Evolutionary conservation across 2,113 vertebrate species (phyloP).

Genomic region (Fulica atra): DNA sequence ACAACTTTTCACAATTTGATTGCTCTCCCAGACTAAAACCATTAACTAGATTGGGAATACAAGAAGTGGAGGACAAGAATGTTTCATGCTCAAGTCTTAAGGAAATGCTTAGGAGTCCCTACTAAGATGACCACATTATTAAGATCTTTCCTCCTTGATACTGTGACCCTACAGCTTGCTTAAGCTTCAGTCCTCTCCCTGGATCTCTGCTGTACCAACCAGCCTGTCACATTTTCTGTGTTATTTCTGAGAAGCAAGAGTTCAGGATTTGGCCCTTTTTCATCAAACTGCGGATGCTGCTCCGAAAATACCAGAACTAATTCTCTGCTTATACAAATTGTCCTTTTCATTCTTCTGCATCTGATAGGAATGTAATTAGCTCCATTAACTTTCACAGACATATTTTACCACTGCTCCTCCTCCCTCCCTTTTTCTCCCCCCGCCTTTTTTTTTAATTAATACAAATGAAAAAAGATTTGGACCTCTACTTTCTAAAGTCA

Average conservation of each 20-base stretch:
- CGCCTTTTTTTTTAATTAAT: background rate
- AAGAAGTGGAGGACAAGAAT: background rate
- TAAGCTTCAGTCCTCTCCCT: background rate
- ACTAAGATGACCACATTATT: background rate
- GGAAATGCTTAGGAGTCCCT: background rate
- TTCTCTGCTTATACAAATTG: slow-evolving; percentile 5
- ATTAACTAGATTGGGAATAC: background rate
- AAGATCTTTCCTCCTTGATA: background rate
- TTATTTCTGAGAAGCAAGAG: background rate
- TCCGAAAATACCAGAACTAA: background rate
- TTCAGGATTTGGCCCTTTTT: background rate
- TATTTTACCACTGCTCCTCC: background rate
- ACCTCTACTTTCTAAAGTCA: background rate
- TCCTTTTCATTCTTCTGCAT: background rate
- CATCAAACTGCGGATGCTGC: background rate
- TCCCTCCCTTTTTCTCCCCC: accelerated
- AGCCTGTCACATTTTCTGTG: background rate
- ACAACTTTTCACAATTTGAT: background rate
- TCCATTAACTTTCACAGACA: background rate
- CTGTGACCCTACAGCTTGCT: background rate
- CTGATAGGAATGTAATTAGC: slow-evolving; percentile 8
- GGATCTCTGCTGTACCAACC: background rate
- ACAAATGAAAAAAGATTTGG: background rate
- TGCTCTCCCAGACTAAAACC: background rate
- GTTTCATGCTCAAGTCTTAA: background rate